Conservation (phyloP, 2,113 vertebrate species). For the Sardina pilchardus region DNA sequence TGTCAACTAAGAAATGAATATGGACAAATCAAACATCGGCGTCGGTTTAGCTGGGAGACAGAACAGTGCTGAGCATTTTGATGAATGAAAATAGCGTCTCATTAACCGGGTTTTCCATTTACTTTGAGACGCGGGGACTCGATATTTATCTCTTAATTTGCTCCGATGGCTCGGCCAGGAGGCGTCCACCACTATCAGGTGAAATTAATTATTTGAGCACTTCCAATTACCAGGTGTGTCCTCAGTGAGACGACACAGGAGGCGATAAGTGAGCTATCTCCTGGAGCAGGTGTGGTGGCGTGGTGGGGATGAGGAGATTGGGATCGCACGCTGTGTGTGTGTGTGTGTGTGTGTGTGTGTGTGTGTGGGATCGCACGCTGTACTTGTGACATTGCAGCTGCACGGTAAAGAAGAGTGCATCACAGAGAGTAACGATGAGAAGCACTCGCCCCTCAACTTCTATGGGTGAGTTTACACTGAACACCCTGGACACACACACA, state of each 20-base stretch:
- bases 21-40: not conserved
- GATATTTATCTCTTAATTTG: constrained; percentile 4
- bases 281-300: not conserved
- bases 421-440: not conserved
- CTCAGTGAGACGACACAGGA: not conserved
- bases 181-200: not conserved
- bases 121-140: not conserved
- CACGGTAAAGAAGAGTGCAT: not conserved
- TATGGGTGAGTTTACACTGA: not conserved
- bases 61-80: not conserved
- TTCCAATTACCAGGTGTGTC: not conserved
- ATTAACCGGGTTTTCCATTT: not conserved
- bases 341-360: no score
- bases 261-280: not conserved
- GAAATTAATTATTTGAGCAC: not conserved
- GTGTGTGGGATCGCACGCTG: not conserved
- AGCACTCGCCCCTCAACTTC: not conserved
- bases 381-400: not conserved
- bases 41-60: not conserved
- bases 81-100: not conserved
- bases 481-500: no score
- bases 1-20: not conserved
- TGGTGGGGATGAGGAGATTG: not conserved
- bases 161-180: not conserved
- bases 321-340: not conserved